Percentiles rank a stretch among this genome's conserved stretches.
phyloP scores from a whole-genome alignment of 2,113 vertebrate genomes.

The Paramisgurnus dabryanus region DNA sequence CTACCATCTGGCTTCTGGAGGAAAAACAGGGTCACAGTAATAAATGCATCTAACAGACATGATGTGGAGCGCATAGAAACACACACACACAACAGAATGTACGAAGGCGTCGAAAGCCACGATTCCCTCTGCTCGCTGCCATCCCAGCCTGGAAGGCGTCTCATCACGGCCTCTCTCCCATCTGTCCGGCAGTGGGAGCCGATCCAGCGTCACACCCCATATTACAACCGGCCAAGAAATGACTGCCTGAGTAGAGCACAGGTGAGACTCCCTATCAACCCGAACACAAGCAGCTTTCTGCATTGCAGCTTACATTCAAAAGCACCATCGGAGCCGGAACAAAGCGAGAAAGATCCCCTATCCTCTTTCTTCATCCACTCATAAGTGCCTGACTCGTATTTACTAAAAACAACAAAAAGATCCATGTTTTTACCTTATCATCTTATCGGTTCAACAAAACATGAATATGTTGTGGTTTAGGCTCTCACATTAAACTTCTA shows the following conservation, averaged over 20 bases:
- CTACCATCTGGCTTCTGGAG: constrained; percentile 20
- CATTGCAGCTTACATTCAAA: constrained; percentile 8
- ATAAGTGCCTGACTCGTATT: not conserved
- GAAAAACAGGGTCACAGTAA: constrained; percentile 19
- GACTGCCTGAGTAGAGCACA: not conserved
- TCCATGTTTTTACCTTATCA: not conserved
- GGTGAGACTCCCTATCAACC: constrained; percentile 22
- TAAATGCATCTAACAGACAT: constrained; percentile 26
- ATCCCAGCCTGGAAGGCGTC: constrained; percentile 47
- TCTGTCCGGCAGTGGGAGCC: constrained; percentile 33
- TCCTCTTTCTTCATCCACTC: not conserved
- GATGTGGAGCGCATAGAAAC: not conserved
- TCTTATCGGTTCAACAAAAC: not conserved
- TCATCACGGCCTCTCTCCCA: constrained; percentile 26
- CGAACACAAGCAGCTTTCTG: not conserved
- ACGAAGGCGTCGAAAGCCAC: constrained; percentile 48
- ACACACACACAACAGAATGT: constrained; percentile 41
- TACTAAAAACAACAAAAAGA: constrained; percentile 1
- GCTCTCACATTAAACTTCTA: no score
- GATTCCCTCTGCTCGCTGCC: constrained; percentile 41
- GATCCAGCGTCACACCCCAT: constrained; percentile 37
- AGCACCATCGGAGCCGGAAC: no score
- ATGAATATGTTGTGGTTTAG: no score
- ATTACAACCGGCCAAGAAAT: constrained; percentile 7
- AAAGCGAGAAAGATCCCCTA: not conserved